Conservation (phyloP, 2,113 vertebrate species). For the Brachyhypopomus occidentalis region DNA sequence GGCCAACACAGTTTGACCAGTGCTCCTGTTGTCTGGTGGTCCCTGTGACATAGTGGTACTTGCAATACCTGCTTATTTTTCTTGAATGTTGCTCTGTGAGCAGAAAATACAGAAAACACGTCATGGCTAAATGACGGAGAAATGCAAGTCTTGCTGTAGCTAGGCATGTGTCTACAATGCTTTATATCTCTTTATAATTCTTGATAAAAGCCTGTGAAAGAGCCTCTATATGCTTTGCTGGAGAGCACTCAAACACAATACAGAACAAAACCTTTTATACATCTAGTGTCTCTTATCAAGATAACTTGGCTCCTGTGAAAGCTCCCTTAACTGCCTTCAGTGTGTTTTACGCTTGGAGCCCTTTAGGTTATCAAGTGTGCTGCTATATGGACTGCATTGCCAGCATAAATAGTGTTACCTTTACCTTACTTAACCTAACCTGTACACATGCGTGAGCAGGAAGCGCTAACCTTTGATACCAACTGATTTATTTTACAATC, state of each 20-base stretch:
- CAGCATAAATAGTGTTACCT: too few species aligned
- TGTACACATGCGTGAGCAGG: neutral
- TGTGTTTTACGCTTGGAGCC: neutral
- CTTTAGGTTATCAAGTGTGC: neutral
- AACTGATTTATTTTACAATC: neutral
- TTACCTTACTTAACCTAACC: too few species aligned
- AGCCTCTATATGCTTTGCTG: neutral
- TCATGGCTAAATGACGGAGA: too few species aligned
- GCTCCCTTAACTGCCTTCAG: neutral
- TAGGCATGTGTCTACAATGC: too few species aligned
- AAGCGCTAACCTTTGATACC: conserved; percentile 1
- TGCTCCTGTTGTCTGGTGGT: neutral
- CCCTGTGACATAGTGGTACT: too few species aligned
- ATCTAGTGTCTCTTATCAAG: neutral
- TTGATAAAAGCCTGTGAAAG: too few species aligned
- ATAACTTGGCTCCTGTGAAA: neutral
- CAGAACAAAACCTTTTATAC: neutral
- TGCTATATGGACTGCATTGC: neutral
- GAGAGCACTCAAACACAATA: neutral
- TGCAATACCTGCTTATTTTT: too few species aligned
- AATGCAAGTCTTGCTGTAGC: too few species aligned
- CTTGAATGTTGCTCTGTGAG: too few species aligned
- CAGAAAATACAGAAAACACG: too few species aligned
- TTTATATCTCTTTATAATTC: too few species aligned
- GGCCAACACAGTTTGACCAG: neutral